Conservation (phyloP, 23 tunicate species). For the Styela clava region DNA sequence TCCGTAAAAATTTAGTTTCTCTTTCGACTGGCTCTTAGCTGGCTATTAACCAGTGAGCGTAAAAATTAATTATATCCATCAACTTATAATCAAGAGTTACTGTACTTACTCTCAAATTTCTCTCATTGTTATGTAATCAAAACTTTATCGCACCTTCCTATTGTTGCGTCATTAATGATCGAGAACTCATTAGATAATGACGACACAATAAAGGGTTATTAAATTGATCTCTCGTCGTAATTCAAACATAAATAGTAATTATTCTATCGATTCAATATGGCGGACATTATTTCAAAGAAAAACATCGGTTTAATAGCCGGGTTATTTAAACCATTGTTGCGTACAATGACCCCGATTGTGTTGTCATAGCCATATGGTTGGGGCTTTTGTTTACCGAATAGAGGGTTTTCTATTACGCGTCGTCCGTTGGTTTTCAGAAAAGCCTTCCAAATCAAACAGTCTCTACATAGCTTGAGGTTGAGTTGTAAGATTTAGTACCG, state of each 20-base stretch:
- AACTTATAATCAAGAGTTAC: too few species aligned
- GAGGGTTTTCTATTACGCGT: background rate
- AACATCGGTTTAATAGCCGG: background rate
- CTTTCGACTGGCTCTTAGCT: too few species aligned
- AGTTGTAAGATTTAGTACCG: too few species aligned
- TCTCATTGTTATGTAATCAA: background rate
- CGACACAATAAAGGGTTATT: background rate
- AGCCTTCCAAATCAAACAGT: too few species aligned
- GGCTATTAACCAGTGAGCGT: too few species aligned
- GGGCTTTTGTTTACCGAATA: background rate
- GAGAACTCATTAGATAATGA: background rate
- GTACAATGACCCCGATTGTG: background rate
- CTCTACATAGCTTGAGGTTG: too few species aligned
- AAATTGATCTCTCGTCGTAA: background rate
- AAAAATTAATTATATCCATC: too few species aligned
- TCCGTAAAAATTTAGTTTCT: too few species aligned
- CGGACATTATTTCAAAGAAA: background rate
- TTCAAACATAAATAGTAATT: background rate
- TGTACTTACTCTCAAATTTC: background rate
- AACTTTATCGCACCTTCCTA: background rate
- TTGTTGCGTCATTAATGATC: background rate
- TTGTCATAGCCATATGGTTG: background rate
- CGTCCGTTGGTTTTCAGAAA: background rate
- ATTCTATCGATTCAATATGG: background rate
- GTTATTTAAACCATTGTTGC: background rate